phyloP scores from a whole-genome alignment of 2,797 vertebrate genomes.

The Macrochelys suwanniensis region DNA sequence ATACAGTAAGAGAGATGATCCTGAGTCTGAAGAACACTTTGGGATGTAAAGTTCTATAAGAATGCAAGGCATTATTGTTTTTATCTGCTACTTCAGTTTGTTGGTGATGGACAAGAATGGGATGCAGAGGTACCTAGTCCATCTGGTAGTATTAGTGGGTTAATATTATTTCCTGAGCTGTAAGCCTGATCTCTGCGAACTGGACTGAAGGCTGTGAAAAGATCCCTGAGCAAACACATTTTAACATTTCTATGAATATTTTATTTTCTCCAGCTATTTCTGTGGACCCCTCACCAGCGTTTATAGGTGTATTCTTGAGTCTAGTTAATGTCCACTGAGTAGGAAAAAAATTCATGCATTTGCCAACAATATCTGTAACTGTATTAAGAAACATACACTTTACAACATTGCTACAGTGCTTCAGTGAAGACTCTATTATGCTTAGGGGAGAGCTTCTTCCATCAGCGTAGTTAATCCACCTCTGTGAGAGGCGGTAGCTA shows the following conservation, averaged over 20 bases:
- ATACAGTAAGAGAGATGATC: not conserved
- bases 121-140: too few species aligned
- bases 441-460: too few species aligned
- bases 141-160: too few species aligned
- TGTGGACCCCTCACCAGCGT: not conserved
- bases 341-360: not conserved
- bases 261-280: not conserved
- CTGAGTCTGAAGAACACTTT: fast-evolving
- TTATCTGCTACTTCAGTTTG: too few species aligned
- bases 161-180: too few species aligned
- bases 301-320: not conserved
- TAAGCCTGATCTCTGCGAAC: not conserved
- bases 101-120: too few species aligned
- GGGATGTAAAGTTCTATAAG: too few species aligned
- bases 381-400: not conserved
- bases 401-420: too few species aligned
- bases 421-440: too few species aligned
- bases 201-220: not conserved
- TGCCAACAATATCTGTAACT: not conserved
- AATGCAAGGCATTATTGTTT: too few species aligned
- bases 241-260: not conserved
- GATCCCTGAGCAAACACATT: not conserved
- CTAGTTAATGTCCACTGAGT: fast-evolving
- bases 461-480: too few species aligned
- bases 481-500: too few species aligned